Conservation (phyloP, 2,797 vertebrate genomes). For the Sebastes taczanowskii region DNA sequence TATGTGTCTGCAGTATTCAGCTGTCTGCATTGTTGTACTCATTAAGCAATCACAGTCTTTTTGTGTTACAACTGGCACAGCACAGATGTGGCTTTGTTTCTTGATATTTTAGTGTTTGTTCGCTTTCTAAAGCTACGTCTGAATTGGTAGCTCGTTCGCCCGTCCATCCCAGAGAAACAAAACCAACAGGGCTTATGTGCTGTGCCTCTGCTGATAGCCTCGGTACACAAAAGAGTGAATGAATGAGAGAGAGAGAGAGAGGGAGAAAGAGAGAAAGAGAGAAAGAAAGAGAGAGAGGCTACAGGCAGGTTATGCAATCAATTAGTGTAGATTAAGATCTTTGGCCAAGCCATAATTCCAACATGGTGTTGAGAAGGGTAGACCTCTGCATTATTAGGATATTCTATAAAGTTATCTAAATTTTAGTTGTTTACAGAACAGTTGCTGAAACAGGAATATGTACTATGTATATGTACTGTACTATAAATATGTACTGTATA, state of each 20-base stretch:
- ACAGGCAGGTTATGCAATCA: conserved; percentile 70
- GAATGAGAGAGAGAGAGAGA: conserved; percentile 29
- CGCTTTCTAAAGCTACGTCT: conserved; percentile 34
- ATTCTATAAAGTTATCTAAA: conserved; percentile 14
- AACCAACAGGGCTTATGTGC: conserved; percentile 45
- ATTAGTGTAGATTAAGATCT: conserved; percentile 75
- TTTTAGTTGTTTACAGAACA: neutral
- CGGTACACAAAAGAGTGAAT: conserved; percentile 53
- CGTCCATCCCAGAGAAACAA: conserved; percentile 29
- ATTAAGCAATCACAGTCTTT: neutral
- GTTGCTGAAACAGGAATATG: neutral
- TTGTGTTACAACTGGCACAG: neutral
- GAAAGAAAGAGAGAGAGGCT: neutral
- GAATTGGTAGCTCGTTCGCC: conserved; percentile 25
- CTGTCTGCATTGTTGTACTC: neutral
- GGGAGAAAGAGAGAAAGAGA: neutral
- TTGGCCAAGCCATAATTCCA: conserved; percentile 56
- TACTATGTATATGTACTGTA: no score
- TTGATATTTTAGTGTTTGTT: neutral
- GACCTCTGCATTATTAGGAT: conserved; percentile 6
- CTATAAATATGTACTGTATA: no score
- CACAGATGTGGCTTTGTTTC: conserved; percentile 16
- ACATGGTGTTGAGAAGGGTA: conserved; percentile 24
- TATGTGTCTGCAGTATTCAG: neutral
- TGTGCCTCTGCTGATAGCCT: conserved; percentile 66